Conservation (phyloP, 2,113 vertebrate species). For the Dasyornis broadbenti region DNA sequence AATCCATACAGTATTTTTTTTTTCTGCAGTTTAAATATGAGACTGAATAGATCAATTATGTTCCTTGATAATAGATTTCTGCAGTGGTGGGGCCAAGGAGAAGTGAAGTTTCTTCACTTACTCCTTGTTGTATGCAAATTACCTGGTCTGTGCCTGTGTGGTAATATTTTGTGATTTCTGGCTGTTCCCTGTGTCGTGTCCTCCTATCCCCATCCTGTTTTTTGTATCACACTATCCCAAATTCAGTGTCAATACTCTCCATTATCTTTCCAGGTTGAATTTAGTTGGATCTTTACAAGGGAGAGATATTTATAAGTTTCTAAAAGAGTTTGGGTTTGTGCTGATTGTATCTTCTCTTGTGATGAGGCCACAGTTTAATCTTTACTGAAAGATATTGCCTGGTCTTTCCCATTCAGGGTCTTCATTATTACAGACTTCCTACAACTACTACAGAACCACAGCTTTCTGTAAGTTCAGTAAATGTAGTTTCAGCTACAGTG, state of each 20-base stretch:
- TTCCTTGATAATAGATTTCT: not conserved
- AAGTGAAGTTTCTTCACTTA: not conserved
- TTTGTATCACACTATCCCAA: not conserved
- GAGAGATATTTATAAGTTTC: not conserved
- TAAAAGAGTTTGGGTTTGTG: not conserved
- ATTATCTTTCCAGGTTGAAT: not conserved
- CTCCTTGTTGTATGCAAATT: not conserved
- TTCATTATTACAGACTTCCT: not conserved
- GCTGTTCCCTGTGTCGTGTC: not conserved
- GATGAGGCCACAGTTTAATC: not conserved
- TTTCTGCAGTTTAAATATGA: not conserved
- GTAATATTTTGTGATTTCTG: not conserved
- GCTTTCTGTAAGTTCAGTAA: not conserved
- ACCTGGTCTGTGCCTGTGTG: not conserved
- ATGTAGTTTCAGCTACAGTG: not conserved
- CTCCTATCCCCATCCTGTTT: fast-evolving
- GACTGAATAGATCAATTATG: not conserved
- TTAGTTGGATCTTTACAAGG: not conserved
- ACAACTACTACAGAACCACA: not conserved
- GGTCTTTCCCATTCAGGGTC: not conserved
- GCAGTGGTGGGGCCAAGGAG: not conserved
- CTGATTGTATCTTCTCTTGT: not conserved
- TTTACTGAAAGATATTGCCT: not conserved
- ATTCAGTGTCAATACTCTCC: not conserved
- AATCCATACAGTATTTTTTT: not conserved